Conservation (phyloP, 2,888 invertebrate genomes). For the Dioctria rufipes region DNA sequence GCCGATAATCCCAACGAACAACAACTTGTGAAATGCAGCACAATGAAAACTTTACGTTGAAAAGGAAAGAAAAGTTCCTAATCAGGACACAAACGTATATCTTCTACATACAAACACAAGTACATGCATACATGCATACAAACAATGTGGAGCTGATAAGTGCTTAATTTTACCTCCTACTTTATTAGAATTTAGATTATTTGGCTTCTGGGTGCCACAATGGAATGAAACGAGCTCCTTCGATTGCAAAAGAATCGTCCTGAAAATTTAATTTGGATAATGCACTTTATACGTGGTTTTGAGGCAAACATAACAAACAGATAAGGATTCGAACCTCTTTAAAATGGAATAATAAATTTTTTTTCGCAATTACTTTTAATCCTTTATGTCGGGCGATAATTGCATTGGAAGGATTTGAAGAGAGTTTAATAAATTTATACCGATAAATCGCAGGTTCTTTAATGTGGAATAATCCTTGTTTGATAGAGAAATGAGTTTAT, state of each 20-base stretch:
- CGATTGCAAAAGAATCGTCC: neutral
- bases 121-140: too few species aligned
- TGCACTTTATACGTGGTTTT: constrained; percentile 20
- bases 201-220: neutral
- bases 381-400: too few species aligned
- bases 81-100: constrained; percentile 15
- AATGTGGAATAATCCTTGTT: too few species aligned
- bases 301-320: neutral
- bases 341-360: too few species aligned
- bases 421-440: too few species aligned
- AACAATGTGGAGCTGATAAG: constrained; percentile 22
- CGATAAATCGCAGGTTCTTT: too few species aligned
- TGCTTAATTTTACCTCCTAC: constrained; percentile 10
- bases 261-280: constrained; percentile 14
- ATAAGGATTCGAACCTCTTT: too few species aligned
- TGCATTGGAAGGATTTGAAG: too few species aligned
- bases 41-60: constrained; percentile 2
- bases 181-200: constrained; percentile 41
- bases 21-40: constrained; percentile 32
- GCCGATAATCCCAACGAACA: constrained; percentile 30
- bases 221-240: neutral
- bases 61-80: constrained; percentile 25
- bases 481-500: too few species aligned
- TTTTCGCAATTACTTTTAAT: too few species aligned
- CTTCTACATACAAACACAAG: too few species aligned